phyloP scores from a whole-genome alignment of 2,797 vertebrate genomes.

The Dendrocincla fuliginosa region DNA sequence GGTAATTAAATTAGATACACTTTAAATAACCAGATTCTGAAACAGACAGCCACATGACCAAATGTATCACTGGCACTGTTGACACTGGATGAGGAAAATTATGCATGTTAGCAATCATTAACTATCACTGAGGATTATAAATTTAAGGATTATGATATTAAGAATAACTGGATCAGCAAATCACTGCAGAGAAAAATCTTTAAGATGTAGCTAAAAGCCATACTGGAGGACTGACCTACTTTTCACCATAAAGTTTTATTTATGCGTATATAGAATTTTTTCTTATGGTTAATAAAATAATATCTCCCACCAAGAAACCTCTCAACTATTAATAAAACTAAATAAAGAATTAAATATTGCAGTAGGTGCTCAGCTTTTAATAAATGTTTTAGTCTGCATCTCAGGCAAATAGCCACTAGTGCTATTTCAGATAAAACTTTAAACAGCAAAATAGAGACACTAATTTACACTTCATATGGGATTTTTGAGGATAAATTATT shows the following conservation, averaged over 20 bases:
- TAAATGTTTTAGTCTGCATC: background rate
- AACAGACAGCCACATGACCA: constrained; percentile 5
- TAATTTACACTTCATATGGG: background rate
- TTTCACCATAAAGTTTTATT: constrained; percentile 27
- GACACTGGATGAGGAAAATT: constrained; percentile 11
- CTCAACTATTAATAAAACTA: background rate
- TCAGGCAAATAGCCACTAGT: background rate
- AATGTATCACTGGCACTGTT: background rate
- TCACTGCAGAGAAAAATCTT: constrained; percentile 40
- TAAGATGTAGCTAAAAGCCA: constrained; percentile 27
- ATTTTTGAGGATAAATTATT: background rate
- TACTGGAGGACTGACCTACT: constrained; percentile 34
- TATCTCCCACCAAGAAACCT: background rate
- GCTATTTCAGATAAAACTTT: background rate
- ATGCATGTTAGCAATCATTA: constrained; percentile 23
- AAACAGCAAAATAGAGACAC: background rate
- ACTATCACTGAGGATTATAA: constrained; percentile 47
- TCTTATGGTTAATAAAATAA: background rate
- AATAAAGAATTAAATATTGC: background rate
- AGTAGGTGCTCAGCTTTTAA: background rate
- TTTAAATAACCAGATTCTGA: constrained; percentile 66
- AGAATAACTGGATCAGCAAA: constrained; percentile 56
- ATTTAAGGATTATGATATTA: constrained; percentile 50
- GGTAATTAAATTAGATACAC: constrained; percentile 69
- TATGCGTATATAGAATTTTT: background rate